Conservation (phyloP, 2,797 vertebrate genomes). For the Natrix natrix region DNA sequence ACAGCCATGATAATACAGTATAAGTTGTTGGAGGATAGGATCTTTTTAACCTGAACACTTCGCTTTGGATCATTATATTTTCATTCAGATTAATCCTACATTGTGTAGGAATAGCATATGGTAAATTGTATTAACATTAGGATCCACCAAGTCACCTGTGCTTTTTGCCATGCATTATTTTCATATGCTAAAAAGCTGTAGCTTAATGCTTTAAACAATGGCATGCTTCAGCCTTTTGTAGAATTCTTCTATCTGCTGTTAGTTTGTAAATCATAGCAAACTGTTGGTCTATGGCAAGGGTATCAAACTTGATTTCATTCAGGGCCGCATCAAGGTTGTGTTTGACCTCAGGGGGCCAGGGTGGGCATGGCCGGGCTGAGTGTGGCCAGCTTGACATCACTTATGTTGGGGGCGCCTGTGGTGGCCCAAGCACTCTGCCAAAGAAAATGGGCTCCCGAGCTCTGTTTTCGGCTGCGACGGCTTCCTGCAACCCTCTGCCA, state of each 20-base stretch:
- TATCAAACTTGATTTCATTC: no score
- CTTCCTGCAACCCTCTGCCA: no score
- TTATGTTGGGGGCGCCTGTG: no score
- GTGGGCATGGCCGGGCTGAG: no score
- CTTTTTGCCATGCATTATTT: neutral
- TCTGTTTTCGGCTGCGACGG: no score
- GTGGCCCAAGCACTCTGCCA: no score
- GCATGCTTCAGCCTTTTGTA: neutral
- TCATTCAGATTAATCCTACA: neutral
- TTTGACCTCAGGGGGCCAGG: no score
- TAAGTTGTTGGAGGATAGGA: neutral
- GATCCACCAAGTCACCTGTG: neutral
- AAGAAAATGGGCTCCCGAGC: no score
- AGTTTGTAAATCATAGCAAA: neutral
- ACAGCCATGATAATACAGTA: neutral
- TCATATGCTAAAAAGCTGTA: neutral
- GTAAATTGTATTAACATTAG: neutral
- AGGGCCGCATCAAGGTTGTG: no score
- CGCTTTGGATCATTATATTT: neutral
- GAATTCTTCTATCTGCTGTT: neutral
- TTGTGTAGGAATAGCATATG: neutral
- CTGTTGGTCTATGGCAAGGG: neutral
- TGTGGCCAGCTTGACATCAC: no score
- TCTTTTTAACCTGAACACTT: neutral
- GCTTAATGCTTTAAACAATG: neutral